Evolutionary conservation across 2,888 invertebrate species (phyloP).

Genomic region (Trypoxylon attenuatum): DNA sequence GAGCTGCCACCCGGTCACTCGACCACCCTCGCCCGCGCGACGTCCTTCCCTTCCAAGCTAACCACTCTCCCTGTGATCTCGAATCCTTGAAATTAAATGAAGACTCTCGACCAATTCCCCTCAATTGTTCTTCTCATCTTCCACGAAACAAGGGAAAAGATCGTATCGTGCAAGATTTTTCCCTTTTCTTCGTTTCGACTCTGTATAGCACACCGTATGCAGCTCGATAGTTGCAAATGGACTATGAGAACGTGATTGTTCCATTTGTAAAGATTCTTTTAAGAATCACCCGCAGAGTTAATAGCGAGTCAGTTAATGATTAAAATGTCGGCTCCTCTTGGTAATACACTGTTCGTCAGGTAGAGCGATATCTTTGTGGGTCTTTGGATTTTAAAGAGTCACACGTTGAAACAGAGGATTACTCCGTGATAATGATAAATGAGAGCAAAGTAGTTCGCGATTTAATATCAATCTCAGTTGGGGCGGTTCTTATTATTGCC

Average conservation of each 20-base stretch:
- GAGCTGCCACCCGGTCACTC: conserved; percentile 29
- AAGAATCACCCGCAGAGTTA: no score
- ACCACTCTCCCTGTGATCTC: not conserved
- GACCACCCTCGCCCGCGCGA: not conserved
- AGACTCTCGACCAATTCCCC: not conserved
- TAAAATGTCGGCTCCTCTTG: no score
- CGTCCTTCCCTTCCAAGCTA: not conserved
- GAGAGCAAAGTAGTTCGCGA: conserved; percentile 59
- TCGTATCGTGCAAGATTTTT: no score
- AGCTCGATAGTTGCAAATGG: no score
- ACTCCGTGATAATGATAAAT: conserved; percentile 65
- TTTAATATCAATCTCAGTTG: conserved; percentile 66
- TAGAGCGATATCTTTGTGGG: not conserved
- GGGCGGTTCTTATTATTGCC: conserved; percentile 65
- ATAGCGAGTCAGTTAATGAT: no score
- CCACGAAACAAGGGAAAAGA: no score
- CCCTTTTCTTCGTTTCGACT: no score
- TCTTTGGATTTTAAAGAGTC: conserved; percentile 25
- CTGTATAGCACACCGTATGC: no score
- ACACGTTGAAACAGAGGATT: conserved; percentile 20
- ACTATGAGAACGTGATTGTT: no score
- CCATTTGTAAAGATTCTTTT: no score
- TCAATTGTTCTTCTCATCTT: no score
- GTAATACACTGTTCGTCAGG: no score
- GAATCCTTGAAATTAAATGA: not conserved